Percentiles rank a stretch among this genome's conserved stretches.
phyloP scores from a whole-genome alignment of 2,113 vertebrate genomes.

The Paralichthys olivaceus region DNA sequence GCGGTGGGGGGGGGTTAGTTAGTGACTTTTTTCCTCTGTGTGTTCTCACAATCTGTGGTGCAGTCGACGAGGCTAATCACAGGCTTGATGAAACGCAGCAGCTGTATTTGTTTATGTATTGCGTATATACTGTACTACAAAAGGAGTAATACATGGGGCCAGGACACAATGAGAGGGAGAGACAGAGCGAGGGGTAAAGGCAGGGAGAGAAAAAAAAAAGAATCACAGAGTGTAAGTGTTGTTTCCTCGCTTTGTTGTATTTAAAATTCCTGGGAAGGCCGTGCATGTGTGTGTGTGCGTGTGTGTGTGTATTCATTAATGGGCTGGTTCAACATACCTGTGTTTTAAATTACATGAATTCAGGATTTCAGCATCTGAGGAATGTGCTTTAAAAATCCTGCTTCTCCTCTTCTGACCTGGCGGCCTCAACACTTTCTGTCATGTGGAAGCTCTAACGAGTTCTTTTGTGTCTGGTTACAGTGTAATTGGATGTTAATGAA shows the following conservation, averaged over 20 bases:
- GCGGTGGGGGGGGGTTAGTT: conserved; percentile 14
- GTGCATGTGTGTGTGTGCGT: background rate
- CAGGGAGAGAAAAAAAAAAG: too few relatives aligned
- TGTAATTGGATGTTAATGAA: conserved; percentile 52
- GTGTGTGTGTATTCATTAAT: conserved; percentile 4
- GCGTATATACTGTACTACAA: conserved; percentile 50
- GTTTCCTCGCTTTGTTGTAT: conserved; percentile 46
- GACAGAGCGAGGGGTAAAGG: conserved; percentile 14
- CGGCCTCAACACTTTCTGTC: conserved; percentile 3
- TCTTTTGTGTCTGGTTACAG: conserved; percentile 18
- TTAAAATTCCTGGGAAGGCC: conserved; percentile 31
- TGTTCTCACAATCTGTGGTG: conserved; percentile 40
- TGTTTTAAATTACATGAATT: conserved; percentile 57
- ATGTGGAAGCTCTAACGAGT: background rate
- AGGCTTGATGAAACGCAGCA: conserved; percentile 62
- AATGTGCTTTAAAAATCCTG: conserved; percentile 51
- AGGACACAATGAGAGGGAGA: conserved; percentile 48
- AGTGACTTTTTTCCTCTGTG: conserved; percentile 29
- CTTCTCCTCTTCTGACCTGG: conserved; percentile 28
- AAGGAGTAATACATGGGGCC: conserved; percentile 59
- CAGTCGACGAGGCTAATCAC: conserved; percentile 59
- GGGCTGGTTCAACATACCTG: conserved; percentile 41
- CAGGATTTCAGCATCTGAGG: conserved; percentile 44
- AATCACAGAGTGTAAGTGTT: conserved; percentile 45
- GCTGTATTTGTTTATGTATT: conserved; percentile 75